phyloP scores from a whole-genome alignment of 2,888 invertebrate species.

The Caradrina clavipalpis region DNA sequence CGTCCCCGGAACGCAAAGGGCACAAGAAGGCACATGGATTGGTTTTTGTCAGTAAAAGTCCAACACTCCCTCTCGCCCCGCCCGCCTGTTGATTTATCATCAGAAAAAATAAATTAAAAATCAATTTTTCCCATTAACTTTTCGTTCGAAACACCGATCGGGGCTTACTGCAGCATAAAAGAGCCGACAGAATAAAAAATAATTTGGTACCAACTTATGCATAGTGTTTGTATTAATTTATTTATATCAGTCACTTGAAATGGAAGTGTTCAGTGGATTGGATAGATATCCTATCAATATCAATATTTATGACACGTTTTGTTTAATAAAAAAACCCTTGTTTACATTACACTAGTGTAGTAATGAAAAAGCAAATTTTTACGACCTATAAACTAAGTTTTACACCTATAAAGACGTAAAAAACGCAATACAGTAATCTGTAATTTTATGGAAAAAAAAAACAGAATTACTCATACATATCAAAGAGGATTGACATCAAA shows the following conservation, averaged over 20 bases:
- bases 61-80: too few relatives aligned
- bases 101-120: too few relatives aligned
- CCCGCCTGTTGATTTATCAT: too few relatives aligned
- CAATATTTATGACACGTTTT: not conserved
- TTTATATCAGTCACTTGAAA: not conserved
- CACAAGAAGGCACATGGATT: too few relatives aligned
- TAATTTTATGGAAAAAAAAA: not conserved
- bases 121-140: too few relatives aligned
- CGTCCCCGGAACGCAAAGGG: too few relatives aligned
- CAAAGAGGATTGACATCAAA: not conserved
- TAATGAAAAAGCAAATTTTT: conserved; percentile 20
- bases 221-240: too few relatives aligned
- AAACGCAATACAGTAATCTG: not conserved
- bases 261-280: not conserved
- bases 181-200: too few relatives aligned
- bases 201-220: too few relatives aligned
- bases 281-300: not conserved
- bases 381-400: conserved; percentile 25
- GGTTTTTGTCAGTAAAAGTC: too few relatives aligned
- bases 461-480: not conserved
- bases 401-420: conserved; percentile 5
- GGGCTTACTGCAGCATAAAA: too few relatives aligned
- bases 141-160: too few relatives aligned
- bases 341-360: not conserved
- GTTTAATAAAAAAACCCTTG: conserved; percentile 1